phyloP scores from a whole-genome alignment of 2,888 invertebrate species.

The Phyllotreta cruciferae region DNA sequence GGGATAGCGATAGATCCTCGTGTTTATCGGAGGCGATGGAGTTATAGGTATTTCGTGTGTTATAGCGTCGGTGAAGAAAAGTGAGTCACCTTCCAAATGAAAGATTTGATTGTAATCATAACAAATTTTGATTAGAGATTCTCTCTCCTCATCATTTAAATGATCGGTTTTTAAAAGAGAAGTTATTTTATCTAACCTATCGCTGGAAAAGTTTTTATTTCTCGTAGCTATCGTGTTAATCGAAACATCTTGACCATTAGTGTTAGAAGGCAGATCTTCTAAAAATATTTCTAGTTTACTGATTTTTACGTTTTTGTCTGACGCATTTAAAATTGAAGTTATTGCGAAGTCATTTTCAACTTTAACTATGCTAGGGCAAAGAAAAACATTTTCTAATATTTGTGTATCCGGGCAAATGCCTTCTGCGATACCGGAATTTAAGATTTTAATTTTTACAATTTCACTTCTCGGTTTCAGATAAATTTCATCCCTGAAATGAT shows the following conservation, averaged over 20 bases:
- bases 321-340: slow-evolving; percentile 13
- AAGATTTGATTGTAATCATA: slow-evolving; percentile 46
- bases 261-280: not conserved
- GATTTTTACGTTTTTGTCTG: not conserved
- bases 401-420: not conserved
- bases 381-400: slow-evolving; percentile 18
- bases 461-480: not conserved
- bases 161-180: slow-evolving; percentile 13
- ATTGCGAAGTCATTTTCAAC: slow-evolving; percentile 3
- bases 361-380: slow-evolving; percentile 18
- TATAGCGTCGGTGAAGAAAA: slow-evolving; percentile 41
- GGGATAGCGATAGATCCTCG: slow-evolving; percentile 47
- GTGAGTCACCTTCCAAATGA: slow-evolving; percentile 41
- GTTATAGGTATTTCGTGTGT: slow-evolving; percentile 44
- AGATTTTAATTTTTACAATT: slow-evolving; percentile 32
- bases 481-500: not conserved
- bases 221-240: too few relatives aligned
- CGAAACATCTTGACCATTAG: not conserved
- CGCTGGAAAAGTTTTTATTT: too few relatives aligned
- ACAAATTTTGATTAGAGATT: slow-evolving; percentile 36
- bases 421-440: slow-evolving; percentile 1
- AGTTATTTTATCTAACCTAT: slow-evolving; percentile 15
- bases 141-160: not conserved
- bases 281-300: not conserved
- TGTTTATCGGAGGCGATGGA: slow-evolving; percentile 39